These are phyloP conservation scores for Circaetus cinerascens DNA, from an alignment of 2,113 vertebrate species.

Conservation along the genomic window DNA sequence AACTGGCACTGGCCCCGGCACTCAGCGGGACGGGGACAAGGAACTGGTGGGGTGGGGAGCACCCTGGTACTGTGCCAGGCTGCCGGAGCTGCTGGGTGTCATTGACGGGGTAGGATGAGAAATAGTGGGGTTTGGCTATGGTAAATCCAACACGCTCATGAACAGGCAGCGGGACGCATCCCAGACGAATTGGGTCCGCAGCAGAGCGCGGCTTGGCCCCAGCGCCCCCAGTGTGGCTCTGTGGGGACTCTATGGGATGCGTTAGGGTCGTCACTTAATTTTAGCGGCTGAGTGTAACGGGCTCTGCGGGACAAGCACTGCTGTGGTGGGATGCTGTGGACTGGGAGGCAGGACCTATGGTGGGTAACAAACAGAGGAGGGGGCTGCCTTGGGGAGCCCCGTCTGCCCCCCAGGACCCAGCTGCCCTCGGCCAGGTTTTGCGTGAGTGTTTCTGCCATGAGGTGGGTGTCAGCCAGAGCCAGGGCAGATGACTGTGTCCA, in stretches of 20 bases:
- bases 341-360: neutral
- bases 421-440: neutral
- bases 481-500: neutral
- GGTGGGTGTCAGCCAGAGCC: accelerated
- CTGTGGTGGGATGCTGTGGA: neutral
- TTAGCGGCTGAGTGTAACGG: neutral
- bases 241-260: neutral
- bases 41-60: neutral
- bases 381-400: neutral
- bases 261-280: neutral
- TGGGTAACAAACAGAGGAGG: neutral
- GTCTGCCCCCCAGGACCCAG: neutral
- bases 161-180: accelerated
- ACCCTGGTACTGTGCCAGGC: neutral
- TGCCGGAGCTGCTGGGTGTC: neutral
- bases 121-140: neutral
- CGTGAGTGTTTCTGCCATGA: neutral
- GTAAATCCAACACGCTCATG: neutral
- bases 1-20: accelerated
- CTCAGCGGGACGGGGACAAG: neutral
- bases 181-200: neutral
- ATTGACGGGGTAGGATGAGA: neutral
- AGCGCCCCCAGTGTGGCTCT: neutral
- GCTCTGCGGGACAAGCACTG: neutral
- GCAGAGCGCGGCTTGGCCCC: neutral